Evolutionary conservation across 2,888 invertebrate species (phyloP), one percentile per base, ranked within the genome.

Genomic region (Andrena minutula): DNA sequence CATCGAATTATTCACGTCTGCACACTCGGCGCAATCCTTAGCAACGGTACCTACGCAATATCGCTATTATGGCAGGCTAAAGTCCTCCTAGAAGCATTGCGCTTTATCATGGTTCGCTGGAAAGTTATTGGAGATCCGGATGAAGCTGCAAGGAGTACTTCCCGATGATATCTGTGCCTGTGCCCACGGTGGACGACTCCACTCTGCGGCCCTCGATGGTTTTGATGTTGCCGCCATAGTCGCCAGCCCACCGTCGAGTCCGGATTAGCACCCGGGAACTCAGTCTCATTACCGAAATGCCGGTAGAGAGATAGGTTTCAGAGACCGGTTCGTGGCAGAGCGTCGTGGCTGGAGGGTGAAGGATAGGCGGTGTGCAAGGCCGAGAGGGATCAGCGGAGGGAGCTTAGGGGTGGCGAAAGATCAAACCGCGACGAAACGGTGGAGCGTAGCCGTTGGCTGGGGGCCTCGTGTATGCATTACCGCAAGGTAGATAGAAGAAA

Each of bases 361-460:
- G 58, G 60, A 8, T 20, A 26, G 56, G 23, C 26, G 56, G 60
- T 28, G 41, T 47, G 53, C n/a, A 64, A 35, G 74, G 35, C 65
- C 68, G 28, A 70, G 76, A 70, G 60, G 65, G 35, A 26, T 32
- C 58, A 26, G 68, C 32, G 32, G 73, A 58, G 51, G 41, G 23
- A 66, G 66, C 75, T 66, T 68, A 71, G 65, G 80, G 76, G 69
- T 77, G 83, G 86, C 74, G 84, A 85, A 89, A 90, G 90, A 90
- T 90, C 90, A 90, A 90, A 89, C 89, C 88, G 85, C 87, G 83
- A 85, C 83, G 85, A 86, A 86, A 86, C 77, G 84, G 79, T 77
- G 79, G 81, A 70, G 70, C 71, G 47, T 47, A 26, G 60, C 78
- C 79, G 80, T 85, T 76, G 86, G 84, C 73, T 81, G 86, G 82